A percentile compares a stretch with the other conserved stretches of the same genome.
Conservation (phyloP, 2,888 invertebrate genomes). For the Cheilosia impressa region DNA sequence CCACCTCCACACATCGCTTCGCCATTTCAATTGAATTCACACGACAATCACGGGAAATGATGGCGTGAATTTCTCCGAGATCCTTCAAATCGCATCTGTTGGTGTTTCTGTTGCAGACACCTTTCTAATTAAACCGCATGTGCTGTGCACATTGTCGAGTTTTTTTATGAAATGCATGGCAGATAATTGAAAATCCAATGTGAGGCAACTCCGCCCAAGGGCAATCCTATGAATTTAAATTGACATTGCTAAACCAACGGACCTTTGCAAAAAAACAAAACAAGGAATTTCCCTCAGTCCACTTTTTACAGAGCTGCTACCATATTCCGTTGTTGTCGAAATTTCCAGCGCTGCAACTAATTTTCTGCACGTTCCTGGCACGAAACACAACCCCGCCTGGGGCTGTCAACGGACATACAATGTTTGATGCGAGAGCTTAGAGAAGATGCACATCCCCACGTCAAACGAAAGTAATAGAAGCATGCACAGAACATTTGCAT, state of each 20-base stretch:
- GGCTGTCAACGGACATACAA: constrained; percentile 15
- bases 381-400: background rate
- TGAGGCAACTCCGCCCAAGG: background rate
- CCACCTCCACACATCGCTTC: constrained; percentile 5
- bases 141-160: background rate
- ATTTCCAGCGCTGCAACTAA: constrained; percentile 25
- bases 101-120: constrained; percentile 52
- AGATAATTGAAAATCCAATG: background rate
- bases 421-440: constrained; percentile 16
- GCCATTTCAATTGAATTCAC: constrained; percentile 45
- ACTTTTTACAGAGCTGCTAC: background rate
- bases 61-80: constrained; percentile 25
- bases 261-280: too few relatives aligned
- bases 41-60: constrained; percentile 22
- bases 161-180: too few relatives aligned
- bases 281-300: constrained; percentile 27
- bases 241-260: background rate
- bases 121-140: constrained; percentile 59
- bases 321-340: background rate
- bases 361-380: constrained; percentile 35
- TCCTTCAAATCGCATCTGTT: background rate
- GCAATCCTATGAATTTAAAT: background rate
- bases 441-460: constrained; percentile 7
- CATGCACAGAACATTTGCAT: constrained; percentile 10
- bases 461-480: constrained; percentile 12